Conservation (phyloP, 2,888 invertebrate genomes). For the Eubasilissa splendida region DNA sequence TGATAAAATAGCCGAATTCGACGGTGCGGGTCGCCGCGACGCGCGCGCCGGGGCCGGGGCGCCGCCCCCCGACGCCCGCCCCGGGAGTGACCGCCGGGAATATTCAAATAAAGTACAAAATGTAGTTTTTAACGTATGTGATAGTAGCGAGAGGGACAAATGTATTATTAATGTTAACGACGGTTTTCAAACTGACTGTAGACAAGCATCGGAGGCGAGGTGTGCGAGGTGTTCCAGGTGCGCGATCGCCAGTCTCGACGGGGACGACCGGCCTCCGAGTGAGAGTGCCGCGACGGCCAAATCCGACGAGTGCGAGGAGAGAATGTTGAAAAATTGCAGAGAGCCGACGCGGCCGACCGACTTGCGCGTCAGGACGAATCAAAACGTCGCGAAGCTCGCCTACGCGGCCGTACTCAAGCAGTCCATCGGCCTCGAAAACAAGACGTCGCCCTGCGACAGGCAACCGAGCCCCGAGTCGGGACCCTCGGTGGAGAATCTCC, state of each 20-base stretch:
- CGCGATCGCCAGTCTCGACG: neutral
- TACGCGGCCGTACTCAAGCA: constrained; percentile 63
- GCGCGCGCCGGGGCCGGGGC: neutral
- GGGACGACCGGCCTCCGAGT: neutral
- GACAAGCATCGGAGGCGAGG: neutral
- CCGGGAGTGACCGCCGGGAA: neutral
- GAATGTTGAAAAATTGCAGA: neutral
- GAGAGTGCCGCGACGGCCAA: neutral
- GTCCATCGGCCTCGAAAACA: constrained; percentile 67
- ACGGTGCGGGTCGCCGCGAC: neutral
- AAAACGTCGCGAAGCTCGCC: constrained; percentile 1
- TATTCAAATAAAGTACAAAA: constrained; percentile 35
- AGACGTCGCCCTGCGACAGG: constrained; percentile 43
- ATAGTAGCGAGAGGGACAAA: neutral
- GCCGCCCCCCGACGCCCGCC: neutral
- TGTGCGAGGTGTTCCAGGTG: neutral
- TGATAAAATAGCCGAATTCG: constrained; percentile 52
- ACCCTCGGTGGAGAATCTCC: constrained; percentile 69
- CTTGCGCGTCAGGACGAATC: constrained; percentile 9
- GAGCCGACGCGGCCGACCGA: constrained; percentile 28
- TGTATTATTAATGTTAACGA: constrained; percentile 35
- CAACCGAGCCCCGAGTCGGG: constrained; percentile 67
- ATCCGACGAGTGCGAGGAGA: neutral
- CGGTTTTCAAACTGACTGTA: neutral
- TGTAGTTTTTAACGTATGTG: constrained; percentile 32